phyloP scores from a whole-genome alignment of 2,888 invertebrate genomes.

The Lottia scabra region DNA sequence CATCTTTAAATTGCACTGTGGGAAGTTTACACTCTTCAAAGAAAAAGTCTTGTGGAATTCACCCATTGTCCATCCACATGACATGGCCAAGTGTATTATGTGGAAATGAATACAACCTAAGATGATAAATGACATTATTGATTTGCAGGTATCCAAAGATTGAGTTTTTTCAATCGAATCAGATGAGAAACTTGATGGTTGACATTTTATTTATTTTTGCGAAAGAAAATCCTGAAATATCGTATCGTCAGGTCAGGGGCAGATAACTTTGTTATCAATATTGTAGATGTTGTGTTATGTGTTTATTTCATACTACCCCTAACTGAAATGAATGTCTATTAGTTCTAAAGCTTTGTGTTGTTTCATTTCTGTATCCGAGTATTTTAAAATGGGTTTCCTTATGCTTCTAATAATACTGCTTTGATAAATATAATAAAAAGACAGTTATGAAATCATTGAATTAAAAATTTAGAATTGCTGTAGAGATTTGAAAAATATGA shows the following conservation, averaged over 20 bases:
- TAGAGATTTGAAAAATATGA: no score
- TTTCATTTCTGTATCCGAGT: neutral
- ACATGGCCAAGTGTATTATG: no score
- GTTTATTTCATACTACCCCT: neutral
- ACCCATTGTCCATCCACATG: no score
- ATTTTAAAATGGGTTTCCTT: no score
- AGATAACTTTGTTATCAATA: neutral
- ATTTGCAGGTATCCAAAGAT: conserved; percentile 76
- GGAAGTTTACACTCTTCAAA: no score
- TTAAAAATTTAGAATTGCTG: no score
- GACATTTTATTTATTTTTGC: conserved; percentile 75
- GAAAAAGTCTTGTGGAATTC: no score
- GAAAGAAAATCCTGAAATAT: conserved; percentile 76
- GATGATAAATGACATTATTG: neutral
- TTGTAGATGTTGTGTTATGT: neutral
- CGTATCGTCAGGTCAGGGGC: conserved; percentile 62
- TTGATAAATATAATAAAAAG: no score
- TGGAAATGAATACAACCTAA: no score
- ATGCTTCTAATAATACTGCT: no score
- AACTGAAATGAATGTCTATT: neutral
- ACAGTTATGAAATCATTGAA: no score
- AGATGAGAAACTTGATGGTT: conserved; percentile 83
- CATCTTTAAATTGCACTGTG: no score
- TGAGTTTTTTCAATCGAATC: conserved; percentile 80
- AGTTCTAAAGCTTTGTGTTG: neutral